A percentile compares a stretch with the other conserved stretches of the same genome.
phyloP scores from a whole-genome alignment of 2,113 vertebrate species.

The Meriones unguiculatus region DNA sequence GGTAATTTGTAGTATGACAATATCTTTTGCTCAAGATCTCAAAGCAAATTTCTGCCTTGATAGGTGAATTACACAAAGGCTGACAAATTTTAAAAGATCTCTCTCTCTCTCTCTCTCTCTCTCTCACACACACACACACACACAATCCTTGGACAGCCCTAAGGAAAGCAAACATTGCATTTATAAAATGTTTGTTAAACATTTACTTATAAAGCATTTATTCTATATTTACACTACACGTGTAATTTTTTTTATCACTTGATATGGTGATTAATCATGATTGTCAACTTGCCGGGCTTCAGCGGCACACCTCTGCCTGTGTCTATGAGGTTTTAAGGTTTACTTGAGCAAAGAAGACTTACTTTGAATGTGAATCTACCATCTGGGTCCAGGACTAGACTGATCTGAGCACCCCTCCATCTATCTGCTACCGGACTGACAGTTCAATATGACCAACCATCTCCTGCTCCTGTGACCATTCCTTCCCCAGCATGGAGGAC shows the following conservation, averaged over 20 bases:
- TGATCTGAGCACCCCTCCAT: no score
- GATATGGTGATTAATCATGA: not conserved
- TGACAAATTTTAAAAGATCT: not conserved
- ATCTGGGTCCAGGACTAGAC: not conserved
- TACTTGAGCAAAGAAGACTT: not conserved
- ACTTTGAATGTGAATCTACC: not conserved
- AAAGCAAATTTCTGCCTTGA: slow-evolving; percentile 76
- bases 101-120: not conserved
- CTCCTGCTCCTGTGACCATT: not conserved
- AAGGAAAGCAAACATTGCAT: not conserved
- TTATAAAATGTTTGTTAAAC: not conserved
- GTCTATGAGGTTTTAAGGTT: not conserved
- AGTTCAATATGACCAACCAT: not conserved
- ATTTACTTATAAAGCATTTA: not conserved
- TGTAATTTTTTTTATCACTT: not conserved
- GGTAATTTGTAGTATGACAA: slow-evolving; percentile 76
- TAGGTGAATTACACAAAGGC: slow-evolving; percentile 66
- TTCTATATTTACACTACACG: not conserved
- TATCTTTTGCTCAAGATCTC: slow-evolving; percentile 82
- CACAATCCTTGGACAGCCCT: not conserved
- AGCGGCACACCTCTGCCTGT: not conserved
- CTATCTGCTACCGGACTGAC: no score
- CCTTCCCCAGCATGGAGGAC: not conserved
- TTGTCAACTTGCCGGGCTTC: not conserved
- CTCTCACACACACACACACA: not conserved